Conservation (phyloP, 2,888 invertebrate species). For the Pseudeuparius sepicola region DNA sequence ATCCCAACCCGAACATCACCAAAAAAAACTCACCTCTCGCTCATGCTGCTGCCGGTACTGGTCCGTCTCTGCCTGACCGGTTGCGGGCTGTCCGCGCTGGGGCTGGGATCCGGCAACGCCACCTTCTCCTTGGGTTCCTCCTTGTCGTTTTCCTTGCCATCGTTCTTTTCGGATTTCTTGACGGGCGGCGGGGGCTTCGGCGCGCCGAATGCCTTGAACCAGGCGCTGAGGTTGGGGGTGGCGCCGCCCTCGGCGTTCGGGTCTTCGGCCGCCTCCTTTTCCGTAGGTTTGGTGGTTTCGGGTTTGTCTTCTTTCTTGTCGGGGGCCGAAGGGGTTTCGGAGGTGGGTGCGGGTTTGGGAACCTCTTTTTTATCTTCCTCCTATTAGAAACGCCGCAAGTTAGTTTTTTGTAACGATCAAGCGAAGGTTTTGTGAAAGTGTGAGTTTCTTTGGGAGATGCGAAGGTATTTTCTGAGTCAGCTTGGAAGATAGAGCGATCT, state of each 20-base stretch:
- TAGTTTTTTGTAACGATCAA: too few species aligned
- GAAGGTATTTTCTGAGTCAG: too few species aligned
- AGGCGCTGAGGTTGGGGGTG: conserved; percentile 79
- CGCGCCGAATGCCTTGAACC: conserved; percentile 87
- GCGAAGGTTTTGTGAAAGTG: too few species aligned
- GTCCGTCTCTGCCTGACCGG: conserved; percentile 53
- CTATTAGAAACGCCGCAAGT: too few species aligned
- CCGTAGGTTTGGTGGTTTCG: too few species aligned
- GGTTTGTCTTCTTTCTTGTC: too few species aligned
- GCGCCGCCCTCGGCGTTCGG: conserved; percentile 42
- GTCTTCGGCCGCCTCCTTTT: conserved; percentile 25
- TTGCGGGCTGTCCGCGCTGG: conserved; percentile 36
- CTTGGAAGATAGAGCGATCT: too few species aligned
- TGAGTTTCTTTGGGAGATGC: too few species aligned
- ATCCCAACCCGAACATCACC: not conserved
- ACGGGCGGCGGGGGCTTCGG: conserved; percentile 56
- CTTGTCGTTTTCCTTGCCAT: conserved; percentile 34
- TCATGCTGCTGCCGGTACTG: conserved; percentile 71
- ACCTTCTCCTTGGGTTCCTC: conserved; percentile 37
- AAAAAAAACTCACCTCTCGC: conserved; percentile 44
- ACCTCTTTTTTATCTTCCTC: conserved; percentile 10
- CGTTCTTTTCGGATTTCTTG: conserved; percentile 51
- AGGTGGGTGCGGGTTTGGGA: conserved; percentile 3
- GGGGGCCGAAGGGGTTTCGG: not conserved
- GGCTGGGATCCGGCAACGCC: conserved; percentile 29